Percentiles rank a stretch among this genome's conserved stretches.
Evolutionary conservation across 1,140 invertebrate species (phyloP).

Genomic region (fruit fly (Drosophila melanogaster)): DNA sequence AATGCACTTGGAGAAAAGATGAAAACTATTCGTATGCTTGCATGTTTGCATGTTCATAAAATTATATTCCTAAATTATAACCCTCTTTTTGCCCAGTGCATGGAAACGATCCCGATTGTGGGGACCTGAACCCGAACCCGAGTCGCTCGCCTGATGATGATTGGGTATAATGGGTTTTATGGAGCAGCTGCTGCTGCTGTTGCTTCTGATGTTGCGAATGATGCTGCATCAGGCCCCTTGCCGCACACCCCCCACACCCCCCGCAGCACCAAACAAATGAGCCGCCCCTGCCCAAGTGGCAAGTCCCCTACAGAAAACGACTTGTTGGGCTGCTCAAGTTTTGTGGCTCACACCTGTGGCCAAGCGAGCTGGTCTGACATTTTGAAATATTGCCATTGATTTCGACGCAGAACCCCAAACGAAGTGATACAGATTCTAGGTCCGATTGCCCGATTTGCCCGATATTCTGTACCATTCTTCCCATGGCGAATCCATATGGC

Average conservation of each 20-base stretch:
- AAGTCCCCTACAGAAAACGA: conserved; percentile 22
- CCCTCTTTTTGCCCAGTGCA: conserved; percentile 12
- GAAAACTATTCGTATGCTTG: background rate
- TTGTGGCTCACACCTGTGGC: conserved; percentile 82
- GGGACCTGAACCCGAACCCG: conserved; percentile 46
- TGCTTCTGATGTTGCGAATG: conserved; percentile 42
- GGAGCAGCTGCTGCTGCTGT: conserved; percentile 77
- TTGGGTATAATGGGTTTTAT: conserved; percentile 83
- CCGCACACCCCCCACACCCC: background rate
- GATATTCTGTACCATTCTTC: conserved; percentile 47
- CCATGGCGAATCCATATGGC: conserved; percentile 65
- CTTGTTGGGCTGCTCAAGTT: conserved; percentile 66
- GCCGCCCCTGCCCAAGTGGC: conserved; percentile 1
- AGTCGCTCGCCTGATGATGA: conserved; percentile 72
- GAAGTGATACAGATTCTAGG: conserved; percentile 64
- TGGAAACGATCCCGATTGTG: conserved; percentile 53
- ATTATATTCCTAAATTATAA: no score
- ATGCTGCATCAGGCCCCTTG: conserved; percentile 32
- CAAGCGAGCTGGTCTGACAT: conserved; percentile 60
- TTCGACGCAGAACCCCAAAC: conserved; percentile 18
- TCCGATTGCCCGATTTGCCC: conserved; percentile 14
- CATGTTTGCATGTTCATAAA: background rate
- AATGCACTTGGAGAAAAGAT: conserved; percentile 24
- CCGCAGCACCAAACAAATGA: background rate
- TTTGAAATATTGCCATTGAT: conserved; percentile 83